A percentile compares a stretch with the other conserved stretches of the same genome.
These are phyloP conservation scores for Baccha elongata DNA, from an alignment of 2,888 invertebrate species.

Conservation along the genomic window DNA sequence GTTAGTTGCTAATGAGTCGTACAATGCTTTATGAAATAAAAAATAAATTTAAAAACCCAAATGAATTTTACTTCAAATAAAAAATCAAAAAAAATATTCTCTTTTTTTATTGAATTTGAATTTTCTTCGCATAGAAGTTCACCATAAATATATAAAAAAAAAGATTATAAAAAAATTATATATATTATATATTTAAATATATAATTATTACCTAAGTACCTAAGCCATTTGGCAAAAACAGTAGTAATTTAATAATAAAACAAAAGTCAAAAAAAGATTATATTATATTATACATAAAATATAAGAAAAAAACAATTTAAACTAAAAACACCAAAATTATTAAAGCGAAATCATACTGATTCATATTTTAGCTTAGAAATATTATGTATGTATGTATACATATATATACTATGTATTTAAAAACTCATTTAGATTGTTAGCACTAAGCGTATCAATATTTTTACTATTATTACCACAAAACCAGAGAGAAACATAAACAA, in stretches of 20 bases:
- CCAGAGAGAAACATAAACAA: constrained; percentile 14
- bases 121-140: constrained; percentile 67
- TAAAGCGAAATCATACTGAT: constrained; percentile 66
- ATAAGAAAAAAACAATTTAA: constrained; percentile 44
- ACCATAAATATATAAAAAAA: constrained; percentile 31
- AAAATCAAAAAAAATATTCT: constrained; percentile 44
- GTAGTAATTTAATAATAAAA: constrained; percentile 62
- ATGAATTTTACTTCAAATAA: constrained; percentile 66
- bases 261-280: constrained; percentile 16
- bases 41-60: constrained; percentile 28
- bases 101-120: constrained; percentile 56
- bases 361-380: constrained; percentile 65
- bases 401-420: constrained; percentile 2
- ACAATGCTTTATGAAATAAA: constrained; percentile 73
- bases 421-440: constrained; percentile 72
- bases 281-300: constrained; percentile 46
- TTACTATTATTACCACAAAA: constrained; percentile 71
- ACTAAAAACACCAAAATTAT: constrained; percentile 65
- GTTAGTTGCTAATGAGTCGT: constrained; percentile 74
- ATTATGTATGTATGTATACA: constrained; percentile 49
- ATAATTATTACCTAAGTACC: constrained; percentile 80
- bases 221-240: constrained; percentile 82
- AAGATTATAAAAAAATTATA: constrained; percentile 53
- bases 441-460: constrained; percentile 74
- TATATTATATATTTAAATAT: constrained; percentile 73